phyloP scores from a whole-genome alignment of 2,113 vertebrate genomes.

The Ciconia boyciana region DNA sequence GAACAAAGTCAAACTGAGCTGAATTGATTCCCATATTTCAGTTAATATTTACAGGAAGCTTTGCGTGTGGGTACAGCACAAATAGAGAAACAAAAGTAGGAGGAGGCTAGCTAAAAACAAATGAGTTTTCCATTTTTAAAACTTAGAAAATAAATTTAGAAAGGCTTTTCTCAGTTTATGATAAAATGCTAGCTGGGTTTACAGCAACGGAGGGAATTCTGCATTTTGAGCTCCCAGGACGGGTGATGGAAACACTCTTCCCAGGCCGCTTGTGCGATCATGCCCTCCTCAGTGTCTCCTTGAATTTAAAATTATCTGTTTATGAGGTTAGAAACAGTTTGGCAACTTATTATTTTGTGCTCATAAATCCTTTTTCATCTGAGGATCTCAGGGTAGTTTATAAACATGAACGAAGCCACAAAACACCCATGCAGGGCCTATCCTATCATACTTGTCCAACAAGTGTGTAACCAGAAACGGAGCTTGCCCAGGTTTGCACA shows the following conservation, averaged over 20 bases:
- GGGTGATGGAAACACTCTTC: not conserved
- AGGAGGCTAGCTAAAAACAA: not conserved
- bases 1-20: not conserved
- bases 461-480: not conserved
- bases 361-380: not conserved
- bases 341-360: not conserved
- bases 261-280: not conserved
- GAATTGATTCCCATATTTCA: not conserved
- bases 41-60: not conserved
- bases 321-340: conserved; percentile 1
- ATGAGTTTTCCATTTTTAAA: not conserved
- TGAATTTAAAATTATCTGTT: not conserved
- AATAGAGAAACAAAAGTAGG: not conserved
- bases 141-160: not conserved
- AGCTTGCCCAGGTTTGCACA: not conserved
- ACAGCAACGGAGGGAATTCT: not conserved
- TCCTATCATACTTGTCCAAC: not conserved
- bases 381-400: not conserved
- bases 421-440: not conserved
- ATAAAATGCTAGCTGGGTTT: not conserved
- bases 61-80: rapidly evolving
- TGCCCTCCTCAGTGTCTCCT: not conserved
- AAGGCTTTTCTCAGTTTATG: not conserved
- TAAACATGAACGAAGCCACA: conserved; percentile 32
- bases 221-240: not conserved